A percentile compares a stretch with the other conserved stretches of the same genome.
These are phyloP conservation scores for Leptogaster cylindrica DNA, from an alignment of 2,888 invertebrate species.

Conservation along the genomic window DNA sequence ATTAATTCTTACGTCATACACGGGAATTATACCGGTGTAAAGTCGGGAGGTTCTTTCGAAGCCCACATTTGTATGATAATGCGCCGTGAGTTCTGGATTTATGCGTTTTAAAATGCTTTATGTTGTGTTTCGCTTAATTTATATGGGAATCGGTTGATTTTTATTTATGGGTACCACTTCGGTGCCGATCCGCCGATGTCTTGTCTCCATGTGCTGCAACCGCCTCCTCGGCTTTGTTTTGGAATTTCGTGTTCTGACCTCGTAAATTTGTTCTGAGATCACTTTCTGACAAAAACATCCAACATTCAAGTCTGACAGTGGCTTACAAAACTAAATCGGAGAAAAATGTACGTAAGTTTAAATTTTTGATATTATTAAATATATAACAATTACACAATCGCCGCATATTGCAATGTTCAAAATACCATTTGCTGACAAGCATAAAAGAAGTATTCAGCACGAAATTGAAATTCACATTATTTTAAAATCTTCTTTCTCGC, in stretches of 20 bases:
- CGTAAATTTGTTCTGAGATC: constrained; percentile 42
- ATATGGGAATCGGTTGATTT: constrained; percentile 52
- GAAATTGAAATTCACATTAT: constrained; percentile 1
- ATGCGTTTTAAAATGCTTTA: constrained; percentile 60
- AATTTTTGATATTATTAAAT: background rate
- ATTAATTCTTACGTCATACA: constrained; percentile 55
- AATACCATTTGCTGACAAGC: background rate
- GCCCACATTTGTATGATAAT: constrained; percentile 47
- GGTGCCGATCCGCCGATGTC: constrained; percentile 26
- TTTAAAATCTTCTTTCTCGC: constrained; percentile 19
- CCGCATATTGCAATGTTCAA: constrained; percentile 6
- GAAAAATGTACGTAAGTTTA: background rate
- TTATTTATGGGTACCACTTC: constrained; percentile 40
- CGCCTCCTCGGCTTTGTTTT: constrained; percentile 18
- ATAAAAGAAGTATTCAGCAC: constrained; percentile 20
- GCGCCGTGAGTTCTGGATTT: constrained; percentile 53
- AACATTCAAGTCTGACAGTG: background rate
- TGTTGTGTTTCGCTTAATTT: constrained; percentile 60
- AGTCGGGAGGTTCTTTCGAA: background rate
- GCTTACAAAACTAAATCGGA: background rate
- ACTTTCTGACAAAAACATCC: constrained; percentile 16
- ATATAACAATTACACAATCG: too few species aligned
- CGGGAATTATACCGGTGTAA: background rate
- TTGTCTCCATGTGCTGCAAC: constrained; percentile 21
- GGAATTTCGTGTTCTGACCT: constrained; percentile 42